Evolutionary conservation across 2,113 vertebrate species (phyloP), one percentile per base, ranked within the genome.

Genomic region (Motacilla tschutschensis): DNA sequence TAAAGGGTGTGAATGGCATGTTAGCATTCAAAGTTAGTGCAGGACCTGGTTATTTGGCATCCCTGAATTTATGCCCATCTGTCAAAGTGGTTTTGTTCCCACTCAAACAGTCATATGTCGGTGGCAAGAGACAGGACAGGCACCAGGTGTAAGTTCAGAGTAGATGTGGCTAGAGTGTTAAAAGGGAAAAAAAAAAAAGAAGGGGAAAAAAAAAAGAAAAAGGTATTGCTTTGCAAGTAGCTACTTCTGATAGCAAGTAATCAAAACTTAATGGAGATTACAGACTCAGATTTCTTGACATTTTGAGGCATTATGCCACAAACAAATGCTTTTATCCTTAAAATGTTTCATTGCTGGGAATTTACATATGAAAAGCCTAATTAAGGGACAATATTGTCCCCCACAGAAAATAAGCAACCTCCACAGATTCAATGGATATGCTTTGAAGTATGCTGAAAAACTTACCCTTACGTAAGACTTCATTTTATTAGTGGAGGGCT

Each of bases 331-430:
- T 93, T 87, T 90, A 91, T 88, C 92, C 84, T 79, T 70, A 95
- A 88, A 91, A 93, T 74, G 69, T 83, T 91, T 90, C 64, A 53
- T 54, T 93, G 79, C 85, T 46, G 43, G 17, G 46, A 87, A 87
- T 90, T 95, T 91, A 87, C 92, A 89, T 93, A 87, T 93, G 92
- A 95, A 94, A 90, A 91, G 54, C 69, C 89, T 87, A 95, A 94
- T 94, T 93, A 93, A 87, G 57, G 73, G 72, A 93, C 89, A 94
- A 88, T 92, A 77, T 85, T 65, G 0, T 93, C 60, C 64, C 79
- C 72, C 76, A 83, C 50, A 93, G 87, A 95, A 94, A 87, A 91
- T 79, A 87, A 92, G 81, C 69, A 88, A 87, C 57, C 65, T 82
- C 81, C 73, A 87, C 60, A 90, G 91, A 88, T 92, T 84, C 75